These are phyloP conservation scores for Patella caerulea DNA, from an alignment of 2,888 invertebrate species.

Conservation along the genomic window DNA sequence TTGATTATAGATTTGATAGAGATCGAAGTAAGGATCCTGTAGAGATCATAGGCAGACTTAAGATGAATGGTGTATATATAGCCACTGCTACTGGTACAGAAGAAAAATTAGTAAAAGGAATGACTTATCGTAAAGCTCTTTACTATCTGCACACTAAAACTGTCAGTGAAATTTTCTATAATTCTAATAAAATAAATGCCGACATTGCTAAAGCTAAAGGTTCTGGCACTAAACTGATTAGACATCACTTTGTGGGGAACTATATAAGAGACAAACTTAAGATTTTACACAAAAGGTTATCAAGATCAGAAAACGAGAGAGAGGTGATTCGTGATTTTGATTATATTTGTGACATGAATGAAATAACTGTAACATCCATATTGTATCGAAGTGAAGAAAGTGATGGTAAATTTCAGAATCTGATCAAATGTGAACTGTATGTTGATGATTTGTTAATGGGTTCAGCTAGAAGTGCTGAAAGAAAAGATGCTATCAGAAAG, in stretches of 20 bases:
- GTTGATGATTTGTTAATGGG: background rate
- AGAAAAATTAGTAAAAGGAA: background rate
- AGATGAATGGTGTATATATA: background rate
- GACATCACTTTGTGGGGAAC: background rate
- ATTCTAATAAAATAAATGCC: background rate
- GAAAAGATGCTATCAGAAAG: background rate
- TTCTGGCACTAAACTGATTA: too few relatives aligned
- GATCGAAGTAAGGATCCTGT: background rate
- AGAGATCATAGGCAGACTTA: background rate
- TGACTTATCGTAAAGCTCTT: background rate
- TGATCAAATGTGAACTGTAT: background rate
- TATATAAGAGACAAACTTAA: background rate
- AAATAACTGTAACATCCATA: background rate
- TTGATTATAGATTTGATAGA: background rate
- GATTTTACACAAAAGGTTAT: background rate
- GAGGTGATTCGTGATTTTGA: background rate
- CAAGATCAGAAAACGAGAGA: background rate
- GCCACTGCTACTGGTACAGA: background rate
- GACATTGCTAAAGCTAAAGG: background rate
- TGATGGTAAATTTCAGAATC: background rate
- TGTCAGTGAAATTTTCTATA: background rate
- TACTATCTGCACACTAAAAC: slow-evolving; percentile 1
- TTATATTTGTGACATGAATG: background rate
- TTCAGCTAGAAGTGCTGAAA: background rate
- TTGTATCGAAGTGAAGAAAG: background rate